Conservation (phyloP, 2,797 vertebrate species). For the Hydrocynus forskahlii region DNA sequence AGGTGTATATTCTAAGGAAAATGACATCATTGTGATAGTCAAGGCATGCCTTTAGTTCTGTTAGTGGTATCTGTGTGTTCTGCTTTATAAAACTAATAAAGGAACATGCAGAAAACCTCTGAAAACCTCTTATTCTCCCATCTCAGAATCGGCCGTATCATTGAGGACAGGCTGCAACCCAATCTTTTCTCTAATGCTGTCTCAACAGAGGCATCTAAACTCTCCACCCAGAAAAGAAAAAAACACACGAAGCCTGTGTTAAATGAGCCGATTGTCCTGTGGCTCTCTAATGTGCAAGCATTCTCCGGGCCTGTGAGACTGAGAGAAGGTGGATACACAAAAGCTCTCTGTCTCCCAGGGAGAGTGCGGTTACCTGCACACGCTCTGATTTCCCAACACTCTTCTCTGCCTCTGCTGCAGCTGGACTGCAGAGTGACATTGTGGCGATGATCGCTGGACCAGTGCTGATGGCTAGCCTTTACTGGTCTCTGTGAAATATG, state of each 20-base stretch:
- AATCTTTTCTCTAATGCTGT: constrained; percentile 57
- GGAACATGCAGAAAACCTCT: constrained; percentile 12
- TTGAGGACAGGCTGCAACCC: constrained; percentile 57
- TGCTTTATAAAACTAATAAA: background rate
- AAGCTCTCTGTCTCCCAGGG: constrained; percentile 73
- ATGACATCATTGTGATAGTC: too few species aligned
- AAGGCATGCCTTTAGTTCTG: too few species aligned
- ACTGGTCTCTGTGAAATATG: background rate
- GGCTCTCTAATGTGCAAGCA: constrained; percentile 52
- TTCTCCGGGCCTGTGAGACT: constrained; percentile 44
- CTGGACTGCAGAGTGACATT: constrained; percentile 37
- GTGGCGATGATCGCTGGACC: constrained; percentile 18
- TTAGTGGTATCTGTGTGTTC: background rate
- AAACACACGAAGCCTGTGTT: constrained; percentile 51
- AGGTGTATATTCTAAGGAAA: too few species aligned
- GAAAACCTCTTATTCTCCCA: constrained; percentile 33
- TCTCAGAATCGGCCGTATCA: constrained; percentile 58
- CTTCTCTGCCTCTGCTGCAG: constrained; percentile 22
- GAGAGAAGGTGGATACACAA: constrained; percentile 68
- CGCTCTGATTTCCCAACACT: constrained; percentile 81
- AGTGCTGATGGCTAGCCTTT: background rate
- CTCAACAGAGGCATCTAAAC: constrained; percentile 57
- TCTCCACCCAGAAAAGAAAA: constrained; percentile 58
- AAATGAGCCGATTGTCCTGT: constrained; percentile 72
- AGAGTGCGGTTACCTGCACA: constrained; percentile 75